Evolutionary conservation across 2,888 invertebrate genomes (phyloP).

Genomic region (Zhengitettix transpicula): DNA sequence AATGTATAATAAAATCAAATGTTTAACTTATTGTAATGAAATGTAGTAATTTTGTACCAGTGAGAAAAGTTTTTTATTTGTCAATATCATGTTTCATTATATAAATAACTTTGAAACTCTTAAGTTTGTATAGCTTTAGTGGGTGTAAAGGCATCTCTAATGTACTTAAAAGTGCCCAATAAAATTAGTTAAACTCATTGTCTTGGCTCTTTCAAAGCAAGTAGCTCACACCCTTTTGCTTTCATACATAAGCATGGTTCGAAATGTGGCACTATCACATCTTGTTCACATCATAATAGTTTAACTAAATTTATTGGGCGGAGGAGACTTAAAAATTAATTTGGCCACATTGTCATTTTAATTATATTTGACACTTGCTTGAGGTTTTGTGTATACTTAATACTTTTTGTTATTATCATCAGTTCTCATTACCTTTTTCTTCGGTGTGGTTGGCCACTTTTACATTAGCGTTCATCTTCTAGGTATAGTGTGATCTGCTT

Average conservation of each 20-base stretch:
- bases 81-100: background rate
- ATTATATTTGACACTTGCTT: no score
- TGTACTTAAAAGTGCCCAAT: constrained; percentile 29
- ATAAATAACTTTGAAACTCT: background rate
- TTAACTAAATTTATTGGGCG: constrained; percentile 19
- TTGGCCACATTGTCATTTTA: background rate
- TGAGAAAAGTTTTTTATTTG: background rate
- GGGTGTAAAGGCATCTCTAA: background rate
- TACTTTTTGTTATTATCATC: no score
- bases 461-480: no score
- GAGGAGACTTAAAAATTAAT: constrained; percentile 2
- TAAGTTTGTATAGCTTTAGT: background rate
- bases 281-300: constrained; percentile 1
- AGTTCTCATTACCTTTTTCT: no score
- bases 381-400: no score
- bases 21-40: background rate
- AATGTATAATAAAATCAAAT: background rate
- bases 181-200: constrained; percentile 32
- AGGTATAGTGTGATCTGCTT: no score
- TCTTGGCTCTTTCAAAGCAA: constrained; percentile 19
- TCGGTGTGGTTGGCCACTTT: no score
- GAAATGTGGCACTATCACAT: constrained; percentile 9
- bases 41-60: background rate
- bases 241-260: constrained; percentile 20
- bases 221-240: constrained; percentile 16